Evolutionary conservation across 2,888 invertebrate genomes (phyloP), one percentile per base, ranked within the genome.

Genomic region (Trissoscelio sp.): DNA sequence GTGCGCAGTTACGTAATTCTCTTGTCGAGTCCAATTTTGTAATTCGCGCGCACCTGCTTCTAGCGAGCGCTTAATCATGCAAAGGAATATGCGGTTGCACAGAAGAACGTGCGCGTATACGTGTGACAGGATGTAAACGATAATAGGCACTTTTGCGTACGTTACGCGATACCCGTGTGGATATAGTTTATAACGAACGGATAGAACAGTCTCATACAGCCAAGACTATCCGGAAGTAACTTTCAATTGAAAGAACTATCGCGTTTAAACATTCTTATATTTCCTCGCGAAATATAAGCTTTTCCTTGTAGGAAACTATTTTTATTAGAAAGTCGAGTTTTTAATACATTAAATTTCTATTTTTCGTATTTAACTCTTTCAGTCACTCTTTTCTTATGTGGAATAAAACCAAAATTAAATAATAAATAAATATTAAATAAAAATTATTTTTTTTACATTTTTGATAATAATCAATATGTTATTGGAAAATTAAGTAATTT

Each of bases 81-180:
- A 51, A 60, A 77, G 37, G 46, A 69, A 44, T 34, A 62, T 39
- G 58, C 62, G 62, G 14, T 28, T 12, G 34, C 31, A 16, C 18
- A 34, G 48, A 62, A 31, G 51, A 14, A 18, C 14, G 53, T 20
- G 24, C 18, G 67, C 20, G 20, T 37, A 34, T 14, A 53, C 42
- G 46, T 67, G 28, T 16, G 57, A 72, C 79, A 79, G 79, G 79
- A 79, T 73, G 62, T 46, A 28, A 67, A 79, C 66, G 79, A 79
- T 79, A 79, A 79, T 79, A 79, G 72, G 72, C 67, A 60, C 66
- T 73, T 79, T 79, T 66, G 72, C n/a, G n/a, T n/a, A n/a, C 79
- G 79, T 73, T 73, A 79, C 64, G 72, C 72, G 79, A 79, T 79
- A 79, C 60, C 22, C 79, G 79, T 60, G 79, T 44, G 67, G 66